These are phyloP conservation scores for Acrossocheilus fasciatus DNA, from an alignment of 2,797 vertebrate species.

Conservation along the genomic window DNA sequence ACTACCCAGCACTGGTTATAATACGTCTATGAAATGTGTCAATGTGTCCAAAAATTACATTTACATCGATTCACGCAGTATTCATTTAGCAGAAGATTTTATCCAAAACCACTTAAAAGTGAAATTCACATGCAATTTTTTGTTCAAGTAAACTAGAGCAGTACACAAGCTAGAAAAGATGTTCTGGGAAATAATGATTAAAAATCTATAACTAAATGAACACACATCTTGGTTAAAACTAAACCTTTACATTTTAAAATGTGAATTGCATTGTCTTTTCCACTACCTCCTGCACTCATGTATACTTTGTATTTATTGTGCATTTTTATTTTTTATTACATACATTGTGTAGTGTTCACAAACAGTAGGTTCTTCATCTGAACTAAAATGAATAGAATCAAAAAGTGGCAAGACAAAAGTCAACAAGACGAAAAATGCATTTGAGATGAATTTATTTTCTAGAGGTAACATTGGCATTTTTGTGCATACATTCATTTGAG, in stretches of 20 bases:
- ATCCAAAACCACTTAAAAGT: not conserved
- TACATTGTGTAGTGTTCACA: not conserved
- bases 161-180: not conserved
- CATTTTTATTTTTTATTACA: not conserved
- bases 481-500: constrained; percentile 37
- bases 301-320: not conserved
- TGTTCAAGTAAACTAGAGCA: not conserved
- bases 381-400: not conserved
- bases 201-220: not conserved
- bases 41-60: not conserved
- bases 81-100: not conserved
- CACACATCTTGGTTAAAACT: not conserved
- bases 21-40: too few species aligned
- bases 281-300: not conserved
- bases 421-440: not conserved
- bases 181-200: not conserved
- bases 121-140: too few species aligned
- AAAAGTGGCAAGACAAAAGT: not conserved
- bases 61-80: too few species aligned
- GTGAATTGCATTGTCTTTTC: not conserved
- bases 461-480: constrained; percentile 23
- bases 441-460: constrained; percentile 23
- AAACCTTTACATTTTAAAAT: not conserved
- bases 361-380: not conserved
- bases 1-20: too few species aligned